These are phyloP conservation scores for Trichomycterus rosablanca DNA, from an alignment of 2,113 vertebrate genomes.

Conservation along the genomic window DNA sequence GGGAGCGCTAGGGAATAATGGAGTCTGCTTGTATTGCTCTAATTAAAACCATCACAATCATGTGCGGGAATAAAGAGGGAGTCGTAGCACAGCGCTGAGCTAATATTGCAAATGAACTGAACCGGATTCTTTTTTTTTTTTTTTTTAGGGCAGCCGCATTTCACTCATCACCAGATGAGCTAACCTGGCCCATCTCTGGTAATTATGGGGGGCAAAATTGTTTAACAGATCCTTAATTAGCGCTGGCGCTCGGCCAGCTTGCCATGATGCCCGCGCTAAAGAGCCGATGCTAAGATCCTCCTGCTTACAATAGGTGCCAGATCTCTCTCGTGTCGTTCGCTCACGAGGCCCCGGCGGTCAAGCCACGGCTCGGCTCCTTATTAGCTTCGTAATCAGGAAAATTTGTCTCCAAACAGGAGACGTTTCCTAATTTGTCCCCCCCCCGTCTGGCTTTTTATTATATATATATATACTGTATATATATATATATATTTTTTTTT, in stretches of 20 bases:
- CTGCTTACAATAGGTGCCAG: slow-evolving; percentile 34
- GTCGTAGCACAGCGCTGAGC: slow-evolving; percentile 27
- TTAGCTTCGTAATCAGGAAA: slow-evolving; percentile 62
- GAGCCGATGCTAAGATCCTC: slow-evolving; percentile 49
- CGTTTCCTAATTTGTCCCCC: slow-evolving; percentile 40
- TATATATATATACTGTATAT: too few relatives aligned
- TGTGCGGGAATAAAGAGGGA: background rate
- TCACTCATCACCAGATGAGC: slow-evolving; percentile 34
- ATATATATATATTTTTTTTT: too few relatives aligned
- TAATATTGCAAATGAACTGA: slow-evolving; percentile 50
- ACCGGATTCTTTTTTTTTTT: slow-evolving; percentile 18
- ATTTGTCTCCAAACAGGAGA: slow-evolving; percentile 42
- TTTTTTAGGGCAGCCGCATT: too few relatives aligned
- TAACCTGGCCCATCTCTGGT: slow-evolving; percentile 61
- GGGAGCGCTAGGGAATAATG: slow-evolving; percentile 49
- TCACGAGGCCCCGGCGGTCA: background rate
- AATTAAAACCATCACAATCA: slow-evolving; percentile 67
- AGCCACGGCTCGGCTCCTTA: slow-evolving; percentile 57
- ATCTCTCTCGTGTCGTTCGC: too few relatives aligned
- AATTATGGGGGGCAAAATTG: slow-evolving; percentile 66
- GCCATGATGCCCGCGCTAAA: slow-evolving; percentile 60
- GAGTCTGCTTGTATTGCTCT: slow-evolving; percentile 68
- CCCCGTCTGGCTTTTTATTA: slow-evolving; percentile 57
- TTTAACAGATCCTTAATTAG: slow-evolving; percentile 82
- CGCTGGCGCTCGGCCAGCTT: slow-evolving; percentile 61